Conservation (phyloP, 2,113 vertebrate genomes). For the Tretioscincus oriximinensis region DNA sequence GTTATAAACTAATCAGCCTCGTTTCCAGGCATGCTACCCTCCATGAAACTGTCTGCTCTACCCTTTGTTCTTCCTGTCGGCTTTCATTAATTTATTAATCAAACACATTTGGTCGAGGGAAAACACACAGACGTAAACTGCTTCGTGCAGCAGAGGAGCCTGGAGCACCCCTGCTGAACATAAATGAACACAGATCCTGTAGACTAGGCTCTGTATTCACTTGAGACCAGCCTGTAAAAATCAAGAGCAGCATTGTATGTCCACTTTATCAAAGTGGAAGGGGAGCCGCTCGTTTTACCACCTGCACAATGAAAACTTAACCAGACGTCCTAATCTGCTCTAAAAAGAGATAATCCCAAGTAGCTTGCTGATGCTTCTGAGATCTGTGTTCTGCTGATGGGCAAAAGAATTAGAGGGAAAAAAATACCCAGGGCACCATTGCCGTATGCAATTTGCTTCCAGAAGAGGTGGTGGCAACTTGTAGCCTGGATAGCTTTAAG, state of each 20-base stretch:
- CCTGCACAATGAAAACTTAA: neutral
- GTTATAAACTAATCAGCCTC: conserved; percentile 31
- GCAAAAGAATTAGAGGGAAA: too few species aligned
- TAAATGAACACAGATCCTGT: neutral
- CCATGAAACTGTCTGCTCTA: conserved; percentile 17
- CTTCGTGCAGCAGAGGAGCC: neutral
- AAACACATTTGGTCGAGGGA: conserved; percentile 1
- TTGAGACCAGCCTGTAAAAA: neutral
- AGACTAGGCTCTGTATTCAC: neutral
- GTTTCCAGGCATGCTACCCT: conserved; percentile 17
- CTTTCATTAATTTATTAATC: conserved; percentile 41
- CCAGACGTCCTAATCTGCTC: neutral
- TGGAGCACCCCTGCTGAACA: neutral
- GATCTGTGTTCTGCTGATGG: too few species aligned
- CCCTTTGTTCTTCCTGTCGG: conserved; percentile 33
- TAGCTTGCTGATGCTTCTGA: too few species aligned
- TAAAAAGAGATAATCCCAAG: too few species aligned
- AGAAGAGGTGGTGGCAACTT: too few species aligned
- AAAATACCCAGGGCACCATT: too few species aligned
- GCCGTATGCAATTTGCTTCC: too few species aligned
- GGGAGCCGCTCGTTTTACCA: too few species aligned
- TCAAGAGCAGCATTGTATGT: neutral
- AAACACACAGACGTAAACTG: neutral
- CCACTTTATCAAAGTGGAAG: too few species aligned
- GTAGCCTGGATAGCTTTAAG: too few species aligned